Evolutionary conservation across 2,797 vertebrate genomes (phyloP).

Genomic region (Amniataba percoides): DNA sequence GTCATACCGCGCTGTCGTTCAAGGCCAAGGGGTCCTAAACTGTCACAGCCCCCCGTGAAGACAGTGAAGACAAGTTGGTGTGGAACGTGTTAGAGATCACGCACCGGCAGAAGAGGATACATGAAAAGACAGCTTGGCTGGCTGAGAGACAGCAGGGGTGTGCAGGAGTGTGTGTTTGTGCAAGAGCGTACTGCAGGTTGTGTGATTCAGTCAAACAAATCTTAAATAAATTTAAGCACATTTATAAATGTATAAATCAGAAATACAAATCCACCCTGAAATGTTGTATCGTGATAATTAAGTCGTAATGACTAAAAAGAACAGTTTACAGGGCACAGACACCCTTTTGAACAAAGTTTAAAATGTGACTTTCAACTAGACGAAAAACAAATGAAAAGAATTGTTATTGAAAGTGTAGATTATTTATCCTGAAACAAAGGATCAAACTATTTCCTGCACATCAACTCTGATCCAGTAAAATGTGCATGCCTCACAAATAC

Average conservation of each 20-base stretch:
- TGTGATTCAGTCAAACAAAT: not conserved
- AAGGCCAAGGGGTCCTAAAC: slow-evolving; percentile 12
- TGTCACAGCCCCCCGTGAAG: slow-evolving; percentile 30
- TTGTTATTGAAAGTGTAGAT: not conserved
- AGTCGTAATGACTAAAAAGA: not conserved
- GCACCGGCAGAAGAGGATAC: slow-evolving; percentile 58
- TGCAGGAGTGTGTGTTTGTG: not conserved
- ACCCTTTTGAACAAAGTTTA: not conserved
- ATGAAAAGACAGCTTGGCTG: slow-evolving; percentile 16
- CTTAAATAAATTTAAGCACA: too few species aligned
- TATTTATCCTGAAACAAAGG: not conserved
- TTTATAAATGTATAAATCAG: not conserved
- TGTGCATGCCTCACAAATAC: not conserved
- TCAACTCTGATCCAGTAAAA: not conserved
- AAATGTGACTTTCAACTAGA: not conserved
- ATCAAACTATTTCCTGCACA: too few species aligned
- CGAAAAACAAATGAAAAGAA: not conserved
- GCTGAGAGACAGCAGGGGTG: slow-evolving; percentile 12
- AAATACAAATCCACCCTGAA: not conserved
- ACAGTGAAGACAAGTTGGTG: slow-evolving; percentile 47
- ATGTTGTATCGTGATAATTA: not conserved
- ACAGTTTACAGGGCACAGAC: not conserved
- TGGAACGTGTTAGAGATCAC: slow-evolving; percentile 58
- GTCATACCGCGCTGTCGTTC: slow-evolving; percentile 43
- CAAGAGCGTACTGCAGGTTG: not conserved